Base-by-base conservation (phyloP, 2,797 vertebrate species). In the Oreonectes daqikongensis region DNA sequence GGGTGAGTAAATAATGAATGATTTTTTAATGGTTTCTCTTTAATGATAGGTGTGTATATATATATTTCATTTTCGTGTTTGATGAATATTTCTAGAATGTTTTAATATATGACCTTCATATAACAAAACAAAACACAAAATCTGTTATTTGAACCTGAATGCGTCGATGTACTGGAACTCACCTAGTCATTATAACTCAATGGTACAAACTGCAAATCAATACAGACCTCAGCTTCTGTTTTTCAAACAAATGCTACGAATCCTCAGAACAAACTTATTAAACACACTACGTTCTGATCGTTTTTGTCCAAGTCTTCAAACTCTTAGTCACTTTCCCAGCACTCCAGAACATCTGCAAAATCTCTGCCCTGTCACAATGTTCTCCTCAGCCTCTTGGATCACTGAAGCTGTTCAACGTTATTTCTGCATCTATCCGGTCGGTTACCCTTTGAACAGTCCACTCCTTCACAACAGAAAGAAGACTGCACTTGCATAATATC, bases 291-390 rank as follows among this genome's bases (percentile, higher is more conserved):
- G 38, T 69, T 50, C 66, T n/a, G 26, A 40, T 30, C 14, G 46
- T 20, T 61, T 69, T 60, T 59, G 46, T 11, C 61, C 26, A 68
- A 70, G 40, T 26, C 40, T 24, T 44, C 22, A 63, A 35, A 35
- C 35, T 35, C 32, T 10, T 10, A 2, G 55, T 42, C 35, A 40
- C 26, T 73, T 80, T 80, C 52, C 61, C 60, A 78, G 63, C 5
- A 14, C 46, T 57, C 17, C 18, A 48, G 12, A 77, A 72, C 7
- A 20, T 50, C 79, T 80, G 79, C 67, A 60, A 50, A 59, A 71
- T 80, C 64, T 77, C 74, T 65, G 55, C 61, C 61, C 59, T 80
- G 28, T 77, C 75, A 55, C 53, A n/a, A n/a, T n/a, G n/a, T 81
- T 55, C 52, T 69, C 40, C 60, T 28, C 61, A 60, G 40, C 52